Conservation (phyloP, 2,113 vertebrate species). For the Corvus cornix region DNA sequence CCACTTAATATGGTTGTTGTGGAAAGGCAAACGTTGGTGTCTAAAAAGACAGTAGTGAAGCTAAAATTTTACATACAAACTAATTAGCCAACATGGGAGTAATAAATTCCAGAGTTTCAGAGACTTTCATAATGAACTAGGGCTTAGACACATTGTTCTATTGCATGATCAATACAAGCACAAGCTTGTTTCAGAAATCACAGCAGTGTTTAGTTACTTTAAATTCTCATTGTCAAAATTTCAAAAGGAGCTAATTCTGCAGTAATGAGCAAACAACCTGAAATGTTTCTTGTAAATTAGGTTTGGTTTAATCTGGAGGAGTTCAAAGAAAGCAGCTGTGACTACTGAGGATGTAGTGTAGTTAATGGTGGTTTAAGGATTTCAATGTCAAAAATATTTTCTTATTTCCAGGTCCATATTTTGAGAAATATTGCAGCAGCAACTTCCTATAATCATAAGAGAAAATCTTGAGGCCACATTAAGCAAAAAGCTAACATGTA, state of each 20-base stretch:
- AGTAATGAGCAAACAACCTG: not conserved
- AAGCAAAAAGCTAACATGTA: fast-evolving
- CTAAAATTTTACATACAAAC: not conserved
- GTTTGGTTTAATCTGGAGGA: not conserved
- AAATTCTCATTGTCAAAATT: not conserved
- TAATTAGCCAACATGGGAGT: not conserved
- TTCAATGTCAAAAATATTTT: not conserved
- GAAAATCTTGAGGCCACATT: not conserved
- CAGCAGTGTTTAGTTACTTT: not conserved
- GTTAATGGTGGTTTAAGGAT: not conserved
- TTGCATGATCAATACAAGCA: not conserved
- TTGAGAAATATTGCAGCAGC: not conserved
- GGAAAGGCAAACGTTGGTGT: not conserved
- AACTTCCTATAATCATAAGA: not conserved
- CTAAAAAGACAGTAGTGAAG: not conserved
- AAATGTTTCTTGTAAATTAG: conserved; percentile 11
- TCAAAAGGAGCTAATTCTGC: conserved; percentile 13
- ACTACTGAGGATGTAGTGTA: not conserved
- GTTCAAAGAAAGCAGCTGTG: not conserved
- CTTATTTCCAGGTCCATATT: not conserved
- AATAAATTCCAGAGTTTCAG: not conserved
- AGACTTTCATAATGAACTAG: not conserved
- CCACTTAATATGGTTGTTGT: not conserved
- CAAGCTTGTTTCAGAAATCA: not conserved
- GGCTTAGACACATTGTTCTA: not conserved